Conservation (phyloP, 2,888 invertebrate species). For the Alloplasta piceator region DNA sequence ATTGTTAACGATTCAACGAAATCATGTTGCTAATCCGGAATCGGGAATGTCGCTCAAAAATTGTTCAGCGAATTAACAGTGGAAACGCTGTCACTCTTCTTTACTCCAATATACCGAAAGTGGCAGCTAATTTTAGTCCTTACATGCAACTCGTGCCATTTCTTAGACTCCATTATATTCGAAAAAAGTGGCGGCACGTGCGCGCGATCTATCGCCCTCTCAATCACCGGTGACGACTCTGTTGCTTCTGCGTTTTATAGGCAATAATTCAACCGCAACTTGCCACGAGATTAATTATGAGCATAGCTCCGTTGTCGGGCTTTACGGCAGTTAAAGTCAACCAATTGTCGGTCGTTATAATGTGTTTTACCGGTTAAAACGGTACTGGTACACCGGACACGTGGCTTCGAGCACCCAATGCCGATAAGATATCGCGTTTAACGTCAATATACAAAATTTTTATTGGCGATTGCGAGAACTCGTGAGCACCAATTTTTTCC, state of each 20-base stretch:
- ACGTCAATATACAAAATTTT: slow-evolving; percentile 30
- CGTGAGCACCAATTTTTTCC: too few species aligned
- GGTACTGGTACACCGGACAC: slow-evolving; percentile 65
- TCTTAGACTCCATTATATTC: too few species aligned
- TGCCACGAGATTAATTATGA: slow-evolving; percentile 47
- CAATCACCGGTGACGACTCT: slow-evolving; percentile 5
- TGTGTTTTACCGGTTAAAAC: slow-evolving; percentile 71
- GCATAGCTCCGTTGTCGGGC: slow-evolving; percentile 17
- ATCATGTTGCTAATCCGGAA: too few species aligned
- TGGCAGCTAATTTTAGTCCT: too few species aligned
- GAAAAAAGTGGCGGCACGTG: too few species aligned
- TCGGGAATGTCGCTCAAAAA: too few species aligned
- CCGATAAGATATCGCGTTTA: slow-evolving; percentile 74
- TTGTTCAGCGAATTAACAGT: too few species aligned
- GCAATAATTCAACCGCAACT: slow-evolving; percentile 20
- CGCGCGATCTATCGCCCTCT: not conserved
- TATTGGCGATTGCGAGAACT: not conserved
- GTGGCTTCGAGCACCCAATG: slow-evolving; percentile 11
- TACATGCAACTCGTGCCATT: too few species aligned
- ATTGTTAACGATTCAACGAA: too few species aligned
- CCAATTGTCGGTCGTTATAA: slow-evolving; percentile 67
- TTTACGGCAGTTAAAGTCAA: slow-evolving; percentile 74
- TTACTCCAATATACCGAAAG: too few species aligned
- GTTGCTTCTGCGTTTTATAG: slow-evolving; percentile 33
- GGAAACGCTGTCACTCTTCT: too few species aligned